Evolutionary conservation across 1,140 invertebrate species (phyloP).

Genomic region (Coelopa frigida): DNA sequence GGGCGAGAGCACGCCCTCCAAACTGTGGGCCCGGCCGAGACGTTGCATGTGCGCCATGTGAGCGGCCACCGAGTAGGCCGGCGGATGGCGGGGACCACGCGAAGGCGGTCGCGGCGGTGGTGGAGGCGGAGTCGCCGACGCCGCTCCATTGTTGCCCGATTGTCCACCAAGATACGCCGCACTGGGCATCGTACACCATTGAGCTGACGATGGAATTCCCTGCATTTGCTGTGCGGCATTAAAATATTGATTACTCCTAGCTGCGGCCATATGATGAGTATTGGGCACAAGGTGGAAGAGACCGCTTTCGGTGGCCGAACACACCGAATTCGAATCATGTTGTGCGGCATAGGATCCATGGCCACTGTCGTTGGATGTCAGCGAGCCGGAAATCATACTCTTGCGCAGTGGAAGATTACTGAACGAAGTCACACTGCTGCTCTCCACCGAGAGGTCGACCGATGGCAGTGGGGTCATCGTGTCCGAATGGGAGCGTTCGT

Average conservation of each 20-base stretch:
- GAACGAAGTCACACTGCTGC: constrained; percentile 88
- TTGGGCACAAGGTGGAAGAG: constrained; percentile 40
- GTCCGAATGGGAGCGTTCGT: constrained; percentile 86
- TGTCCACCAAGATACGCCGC: constrained; percentile 26
- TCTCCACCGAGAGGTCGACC: constrained; percentile 87
- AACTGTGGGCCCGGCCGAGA: too few species aligned
- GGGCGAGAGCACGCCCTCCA: too few species aligned
- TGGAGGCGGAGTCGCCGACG: background rate
- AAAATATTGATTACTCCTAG: too few species aligned
- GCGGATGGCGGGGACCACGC: constrained; percentile 9
- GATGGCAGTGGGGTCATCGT: constrained; percentile 74
- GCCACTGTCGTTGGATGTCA: constrained; percentile 79
- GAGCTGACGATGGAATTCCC: constrained; percentile 31
- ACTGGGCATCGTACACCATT: constrained; percentile 23
- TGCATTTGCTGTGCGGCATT: too few species aligned
- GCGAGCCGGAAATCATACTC: constrained; percentile 74
- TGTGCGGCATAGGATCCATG: constrained; percentile 65
- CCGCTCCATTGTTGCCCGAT: constrained; percentile 11
- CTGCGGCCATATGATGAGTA: constrained; percentile 40
- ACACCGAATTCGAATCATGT: constrained; percentile 28
- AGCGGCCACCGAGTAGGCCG: constrained; percentile 4
- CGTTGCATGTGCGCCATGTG: constrained; percentile 16
- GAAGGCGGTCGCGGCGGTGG: background rate
- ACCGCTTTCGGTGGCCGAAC: constrained; percentile 38
- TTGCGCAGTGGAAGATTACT: constrained; percentile 83